Base-by-base conservation (phyloP, 1,140 invertebrate species). In the Bombus breviceps region DNA sequence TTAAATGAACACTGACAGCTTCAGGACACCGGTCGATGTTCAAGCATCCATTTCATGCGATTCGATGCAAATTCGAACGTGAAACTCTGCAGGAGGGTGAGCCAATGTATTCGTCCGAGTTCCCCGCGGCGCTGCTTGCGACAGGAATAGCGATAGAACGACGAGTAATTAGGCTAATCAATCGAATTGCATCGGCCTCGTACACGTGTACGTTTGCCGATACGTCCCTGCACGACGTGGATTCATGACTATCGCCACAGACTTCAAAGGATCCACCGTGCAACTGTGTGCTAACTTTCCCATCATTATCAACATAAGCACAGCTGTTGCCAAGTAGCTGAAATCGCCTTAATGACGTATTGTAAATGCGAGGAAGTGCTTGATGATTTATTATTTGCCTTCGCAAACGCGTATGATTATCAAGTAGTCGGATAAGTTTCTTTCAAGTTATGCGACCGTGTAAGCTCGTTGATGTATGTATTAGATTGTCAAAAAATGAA, bases 121-220 rank as follows among this genome's bases (percentile, higher is more conserved):
- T 73, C 84, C 78, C 78, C 41, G 64, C 75, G 82, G 81, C 86
- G 75, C 18, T 79, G 75, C 25, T 68, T 66, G 85, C 73, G 85
- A 86, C 81, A 77, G 81, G 68, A 85, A 81, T 73, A 77, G 86
- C 72, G 82, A 71, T 68, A 77, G 85, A 78, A 47, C 88, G 85
- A 37, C 85, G 83, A 89, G 74, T 90, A 89, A 90, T 90, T 90
- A 87, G 86, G 79, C 82, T 88, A 90, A 90, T 90, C 88, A 90
- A 90, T 89, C 82, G 86, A 85, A 89, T 89, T 76, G 81, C 73
- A 34, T 69, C 25, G 73, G 41, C 72, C 84, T 6, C 3, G 57
- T 79, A 75, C 86, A 81, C 86, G 86, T 81, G 83, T 81, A 53
- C 57, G 64, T 22, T 28, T n/a, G 15, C 41, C 64, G 85, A 83